Evolutionary conservation across 2,797 vertebrate species (phyloP).

Genomic region (Enteromius thamalakanensis): DNA sequence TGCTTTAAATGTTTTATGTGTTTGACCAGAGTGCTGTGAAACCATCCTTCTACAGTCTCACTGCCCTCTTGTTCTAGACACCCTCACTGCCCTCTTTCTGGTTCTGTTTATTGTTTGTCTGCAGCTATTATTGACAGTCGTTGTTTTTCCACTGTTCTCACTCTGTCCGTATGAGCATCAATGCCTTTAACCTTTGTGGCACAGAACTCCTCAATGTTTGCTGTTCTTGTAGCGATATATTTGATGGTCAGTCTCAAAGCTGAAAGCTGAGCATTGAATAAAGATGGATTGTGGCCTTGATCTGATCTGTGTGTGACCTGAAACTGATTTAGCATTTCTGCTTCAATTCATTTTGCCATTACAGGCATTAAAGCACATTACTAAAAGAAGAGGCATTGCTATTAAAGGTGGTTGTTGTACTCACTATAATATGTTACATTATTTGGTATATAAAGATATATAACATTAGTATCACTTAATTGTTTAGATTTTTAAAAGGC

Average conservation of each 20-base stretch:
- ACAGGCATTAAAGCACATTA: background rate
- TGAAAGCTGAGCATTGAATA: constrained; percentile 50
- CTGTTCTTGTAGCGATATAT: constrained; percentile 31
- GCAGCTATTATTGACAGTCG: constrained; percentile 44
- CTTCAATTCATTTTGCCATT: background rate
- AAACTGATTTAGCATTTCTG: background rate
- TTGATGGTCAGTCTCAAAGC: constrained; percentile 46
- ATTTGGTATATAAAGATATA: too few relatives aligned
- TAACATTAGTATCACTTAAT: too few relatives aligned
- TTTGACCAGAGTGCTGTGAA: constrained; percentile 45
- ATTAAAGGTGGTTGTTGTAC: background rate
- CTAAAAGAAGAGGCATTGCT: background rate
- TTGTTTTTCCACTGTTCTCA: constrained; percentile 44
- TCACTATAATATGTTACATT: background rate
- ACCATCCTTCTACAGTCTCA: constrained; percentile 19
- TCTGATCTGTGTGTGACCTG: background rate
- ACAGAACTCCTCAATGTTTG: constrained; percentile 45
- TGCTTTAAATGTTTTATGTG: constrained; percentile 32
- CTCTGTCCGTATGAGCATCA: constrained; percentile 5
- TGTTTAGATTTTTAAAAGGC: too few relatives aligned
- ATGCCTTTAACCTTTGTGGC: constrained; percentile 47
- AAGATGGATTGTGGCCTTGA: constrained; percentile 45
- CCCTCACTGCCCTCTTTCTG: constrained; percentile 36
- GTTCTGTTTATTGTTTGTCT: constrained; percentile 32
- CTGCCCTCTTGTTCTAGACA: constrained; percentile 33